Evolutionary conservation across 2,888 invertebrate genomes (phyloP), one percentile per base, ranked within the genome.

Genomic region (Drosophila parthenogenetica): DNA sequence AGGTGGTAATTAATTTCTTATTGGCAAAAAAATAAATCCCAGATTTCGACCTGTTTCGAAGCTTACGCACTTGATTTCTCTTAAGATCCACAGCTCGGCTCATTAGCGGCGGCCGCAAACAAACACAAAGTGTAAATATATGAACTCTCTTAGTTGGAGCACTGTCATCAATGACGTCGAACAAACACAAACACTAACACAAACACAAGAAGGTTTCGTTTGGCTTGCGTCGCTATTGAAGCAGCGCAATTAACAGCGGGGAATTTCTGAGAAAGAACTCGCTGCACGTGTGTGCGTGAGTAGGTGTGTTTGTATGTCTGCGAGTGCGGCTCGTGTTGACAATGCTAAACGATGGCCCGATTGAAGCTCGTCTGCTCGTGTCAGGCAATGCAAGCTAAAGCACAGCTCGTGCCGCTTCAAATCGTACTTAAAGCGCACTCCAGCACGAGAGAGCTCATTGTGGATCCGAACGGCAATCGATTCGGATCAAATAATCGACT

Each of bases 401-500:
- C n/a, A n/a, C n/a, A n/a, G n/a, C n/a, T n/a, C n/a, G n/a, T 37
- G 19, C 4, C 42, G n/a, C 37, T 40, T 35, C 37, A 60, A 61
- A 61, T 13, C 16, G 39, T 69, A 79, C 40, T 67, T 84, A 87
- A 82, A 55, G 53, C 50, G 37, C 42, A 53, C 57, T 62, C 37
- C 46, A 16, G 45, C 39, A 42, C 17, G 57, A 35, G 17, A 42
- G 53, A 61, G 64, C 62, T 65, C 68, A 77, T 49, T 77, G 61
- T 60, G 61, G 49, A 60, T 51, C 55, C 48, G 67, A 65, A 42
- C 46, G 40, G n/a, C 71, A 37, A 16, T 46, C 49, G 57, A 48
- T 68, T 35, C 51, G 22, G 49, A 5, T 59, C 49, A 25, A 10
- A 29, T n/a, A 40, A 10, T 66, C 5, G 22, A 11, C 40, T 4